Base-by-base conservation (phyloP, 92 coral and sea anemone genomes). In the Virgularia gustaviana region DNA sequence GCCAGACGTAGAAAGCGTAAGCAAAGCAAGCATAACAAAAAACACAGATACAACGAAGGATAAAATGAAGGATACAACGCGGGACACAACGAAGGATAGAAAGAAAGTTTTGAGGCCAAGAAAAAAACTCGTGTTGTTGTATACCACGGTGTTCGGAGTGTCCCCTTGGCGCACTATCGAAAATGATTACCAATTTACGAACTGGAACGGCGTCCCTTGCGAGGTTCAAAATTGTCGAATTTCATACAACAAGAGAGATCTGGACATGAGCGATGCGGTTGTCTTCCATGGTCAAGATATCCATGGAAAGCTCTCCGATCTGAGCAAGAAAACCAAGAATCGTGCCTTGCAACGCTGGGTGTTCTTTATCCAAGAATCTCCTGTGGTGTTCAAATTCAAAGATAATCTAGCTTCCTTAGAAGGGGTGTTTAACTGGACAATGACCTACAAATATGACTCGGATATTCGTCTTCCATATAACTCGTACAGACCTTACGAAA, bases 381-480 rank as follows among this genome's bases (percentile, higher is more conserved):
- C 99, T 8, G 23, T 63, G 7, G 76, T 72, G 41, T 66, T 83
- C 0, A 75, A 39, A 49, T 51, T 82, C 49, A n/a, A n/a, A n/a
- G n/a, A n/a, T n/a, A 87, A 94, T 31, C 77, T 83, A 0, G 35
- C 83, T 18, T 36, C 63, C 2, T 85, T 84, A 44, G 78, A 89
- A 38, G 81, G 81, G 22, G 63, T 85, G 27, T 94, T 94, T 22
- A 94, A 94, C 70, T 94, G 99, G 99, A 94, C 95, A 6, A 87
- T 89, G 99, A 83, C 90, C 4, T 94, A 91, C 73, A 77, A 96
- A 71, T 63, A 81, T 22, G 87, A 85, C 57, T 94, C 99, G 61
- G 99, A 94, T 45, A 80, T 94, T 56, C 85, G 87, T 34, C 85
- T 94, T 24, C 96, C 99, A 0, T 94, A 94, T 71, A 71, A 67